Percentiles rank a stretch among this genome's conserved stretches.
These are phyloP conservation scores for Delichon dasypus DNA, from an alignment of 2,797 vertebrate species.

Conservation along the genomic window DNA sequence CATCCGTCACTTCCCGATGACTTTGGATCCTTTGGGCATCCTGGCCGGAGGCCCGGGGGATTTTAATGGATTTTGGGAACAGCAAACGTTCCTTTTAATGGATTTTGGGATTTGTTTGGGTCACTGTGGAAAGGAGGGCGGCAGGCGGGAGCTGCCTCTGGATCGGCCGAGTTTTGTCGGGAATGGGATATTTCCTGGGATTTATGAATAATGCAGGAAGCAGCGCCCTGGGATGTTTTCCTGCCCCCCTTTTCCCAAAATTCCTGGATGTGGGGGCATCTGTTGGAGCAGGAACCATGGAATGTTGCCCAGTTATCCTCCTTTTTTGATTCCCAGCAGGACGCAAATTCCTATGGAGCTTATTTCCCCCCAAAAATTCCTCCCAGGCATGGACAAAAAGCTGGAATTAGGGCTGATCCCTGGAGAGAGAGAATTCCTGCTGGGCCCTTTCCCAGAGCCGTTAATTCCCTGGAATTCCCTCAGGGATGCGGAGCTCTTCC, in stretches of 20 bases:
- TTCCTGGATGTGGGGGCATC: not conserved
- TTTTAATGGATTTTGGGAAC: not conserved
- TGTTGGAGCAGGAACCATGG: fast-evolving
- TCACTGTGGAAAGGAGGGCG: fast-evolving
- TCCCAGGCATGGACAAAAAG: not conserved
- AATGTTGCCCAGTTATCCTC: not conserved
- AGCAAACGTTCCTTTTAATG: not conserved
- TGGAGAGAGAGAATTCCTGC: not conserved
- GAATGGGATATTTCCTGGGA: not conserved
- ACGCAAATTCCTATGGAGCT: not conserved
- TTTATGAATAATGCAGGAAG: not conserved
- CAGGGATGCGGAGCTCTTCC: not conserved
- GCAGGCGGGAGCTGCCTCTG: not conserved
- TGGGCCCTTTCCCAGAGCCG: not conserved
- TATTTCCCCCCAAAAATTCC: not conserved
- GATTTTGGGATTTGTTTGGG: not conserved
- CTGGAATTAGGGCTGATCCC: not conserved
- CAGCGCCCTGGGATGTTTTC: not conserved
- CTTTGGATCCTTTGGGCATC: not conserved
- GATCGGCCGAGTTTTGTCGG: not conserved
- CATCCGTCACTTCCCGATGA: not conserved
- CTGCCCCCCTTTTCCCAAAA: fast-evolving
- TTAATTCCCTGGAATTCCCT: not conserved
- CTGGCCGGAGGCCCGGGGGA: fast-evolving
- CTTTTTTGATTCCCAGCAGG: too few relatives aligned